A percentile compares a stretch with the other conserved stretches of the same genome.
These are phyloP conservation scores for Acrobasis suavella DNA, from an alignment of 2,888 invertebrate genomes.

Conservation along the genomic window DNA sequence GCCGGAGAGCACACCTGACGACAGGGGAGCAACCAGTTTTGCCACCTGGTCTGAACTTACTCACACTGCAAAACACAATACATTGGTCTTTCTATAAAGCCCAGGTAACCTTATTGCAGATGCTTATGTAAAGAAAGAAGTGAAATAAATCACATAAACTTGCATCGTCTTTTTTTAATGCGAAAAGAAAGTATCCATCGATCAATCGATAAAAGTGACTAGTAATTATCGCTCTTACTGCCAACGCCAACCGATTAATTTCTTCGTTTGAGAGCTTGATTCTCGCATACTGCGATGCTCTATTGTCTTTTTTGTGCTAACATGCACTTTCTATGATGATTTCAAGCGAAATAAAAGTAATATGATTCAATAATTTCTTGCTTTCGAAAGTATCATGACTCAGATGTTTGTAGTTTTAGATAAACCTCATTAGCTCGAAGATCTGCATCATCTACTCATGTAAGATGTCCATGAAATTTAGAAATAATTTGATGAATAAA, in stretches of 20 bases:
- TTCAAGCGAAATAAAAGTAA: constrained; percentile 27
- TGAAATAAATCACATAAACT: constrained; percentile 23
- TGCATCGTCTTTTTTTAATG: constrained; percentile 32
- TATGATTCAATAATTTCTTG: constrained; percentile 15
- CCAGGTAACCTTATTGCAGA: constrained; percentile 19
- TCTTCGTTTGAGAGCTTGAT: constrained; percentile 46
- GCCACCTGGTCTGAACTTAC: constrained; percentile 58
- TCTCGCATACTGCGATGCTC: constrained; percentile 42
- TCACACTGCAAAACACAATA: constrained; percentile 46
- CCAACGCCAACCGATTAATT: constrained; percentile 50
- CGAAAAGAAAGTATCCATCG: constrained; percentile 53
- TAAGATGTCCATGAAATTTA: constrained; percentile 1
- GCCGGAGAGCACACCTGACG: constrained; percentile 57
- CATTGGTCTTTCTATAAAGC: constrained; percentile 25
- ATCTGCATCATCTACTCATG: neutral
- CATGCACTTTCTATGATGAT: constrained; percentile 52
- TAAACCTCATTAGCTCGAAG: neutral
- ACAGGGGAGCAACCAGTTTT: constrained; percentile 66
- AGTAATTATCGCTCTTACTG: constrained; percentile 53
- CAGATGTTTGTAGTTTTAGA: neutral
- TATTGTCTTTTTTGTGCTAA: constrained; percentile 55
- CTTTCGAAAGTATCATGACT: constrained; percentile 23
- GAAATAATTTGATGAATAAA: neutral
- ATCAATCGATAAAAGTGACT: constrained; percentile 44
- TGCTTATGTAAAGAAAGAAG: constrained; percentile 20